Conservation (phyloP, 2,113 vertebrate species). For the Prietella phreatophila region DNA sequence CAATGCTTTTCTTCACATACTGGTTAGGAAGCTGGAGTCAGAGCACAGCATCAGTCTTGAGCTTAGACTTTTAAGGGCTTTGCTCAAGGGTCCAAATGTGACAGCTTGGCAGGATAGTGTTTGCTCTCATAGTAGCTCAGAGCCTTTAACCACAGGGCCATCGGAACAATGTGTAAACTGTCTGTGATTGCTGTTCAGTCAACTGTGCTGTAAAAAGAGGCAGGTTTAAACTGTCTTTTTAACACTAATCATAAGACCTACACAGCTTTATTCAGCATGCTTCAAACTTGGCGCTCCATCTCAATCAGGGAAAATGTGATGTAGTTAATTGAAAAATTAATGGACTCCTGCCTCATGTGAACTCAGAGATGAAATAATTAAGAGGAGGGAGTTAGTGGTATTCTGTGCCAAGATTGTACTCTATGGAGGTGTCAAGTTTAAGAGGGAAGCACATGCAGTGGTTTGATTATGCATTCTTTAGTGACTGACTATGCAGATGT, state of each 20-base stretch:
- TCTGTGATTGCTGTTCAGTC: not conserved
- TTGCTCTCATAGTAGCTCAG: not conserved
- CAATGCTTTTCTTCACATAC: not conserved
- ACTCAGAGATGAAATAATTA: constrained; percentile 19
- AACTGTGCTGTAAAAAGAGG: not conserved
- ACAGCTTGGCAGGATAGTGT: not conserved
- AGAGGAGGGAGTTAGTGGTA: not conserved
- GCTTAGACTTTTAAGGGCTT: not conserved
- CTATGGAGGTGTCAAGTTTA: not conserved
- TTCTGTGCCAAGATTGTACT: not conserved
- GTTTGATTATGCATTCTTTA: not conserved
- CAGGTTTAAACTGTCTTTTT: not conserved
- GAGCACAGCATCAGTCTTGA: not conserved
- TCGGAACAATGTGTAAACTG: not conserved
- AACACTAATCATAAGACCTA: not conserved
- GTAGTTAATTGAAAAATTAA: constrained; percentile 15
- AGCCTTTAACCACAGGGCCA: not conserved
- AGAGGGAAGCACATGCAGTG: not conserved
- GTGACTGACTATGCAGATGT: not conserved
- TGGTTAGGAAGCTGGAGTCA: not conserved
- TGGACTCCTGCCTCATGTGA: not conserved
- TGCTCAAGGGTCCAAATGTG: not conserved
- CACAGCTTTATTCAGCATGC: constrained; percentile 14
- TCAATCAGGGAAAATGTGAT: not conserved
- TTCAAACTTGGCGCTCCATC: not conserved